Base-by-base conservation (phyloP, 2,113 vertebrate species). In the Panthera leo region DNA sequence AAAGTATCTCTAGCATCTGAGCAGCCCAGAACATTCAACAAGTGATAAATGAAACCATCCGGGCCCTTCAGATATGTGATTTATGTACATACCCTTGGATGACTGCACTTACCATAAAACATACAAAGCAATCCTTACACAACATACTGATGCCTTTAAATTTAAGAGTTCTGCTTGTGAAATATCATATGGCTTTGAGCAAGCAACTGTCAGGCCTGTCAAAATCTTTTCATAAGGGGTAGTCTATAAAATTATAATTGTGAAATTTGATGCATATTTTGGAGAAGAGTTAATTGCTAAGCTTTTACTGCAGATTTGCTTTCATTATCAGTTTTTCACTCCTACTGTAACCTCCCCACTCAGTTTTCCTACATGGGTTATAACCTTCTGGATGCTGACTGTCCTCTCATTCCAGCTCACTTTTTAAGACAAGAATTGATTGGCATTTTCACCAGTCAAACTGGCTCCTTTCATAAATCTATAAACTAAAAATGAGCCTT, bases 301-400 rank as follows among this genome's bases (percentile, higher is more conserved):
- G 86, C 3, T 95, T 98, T 96, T 85, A 95, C 48, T 68, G 75
- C 63, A 91, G 71, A 34, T 75, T 98, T 29, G 16, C 73, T 92
- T 82, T 9, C 42, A n/a, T 93, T 86, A 94, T 92, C 36, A 86
- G 48, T 94, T 67, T 95, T 89, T 98, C 55, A 93, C n/a, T 94
- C 78, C 78, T 23, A 11, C 75, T 89, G 63, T 84, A 7, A 1
- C 85, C 96, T 98, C 96, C 89, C 42, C 90, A 82, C 92, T 98
- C 89, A 82, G 88, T 97, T 98, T 98, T 98, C 86, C 93, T 87
- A 13, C 14, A 42, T 97, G 97, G 97, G 98, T 98, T 98, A 92
- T 48, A 3, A 91, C 96, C 92, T 95, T 97, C 97, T 98, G 45
- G 93, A 45, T 96, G 78, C 73, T 89, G 96, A 84, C 97, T 97